Evolutionary conservation across 2,113 vertebrate genomes (phyloP), one percentile per base, ranked within the genome.

Genomic region (Crotophaga sulcirostris): DNA sequence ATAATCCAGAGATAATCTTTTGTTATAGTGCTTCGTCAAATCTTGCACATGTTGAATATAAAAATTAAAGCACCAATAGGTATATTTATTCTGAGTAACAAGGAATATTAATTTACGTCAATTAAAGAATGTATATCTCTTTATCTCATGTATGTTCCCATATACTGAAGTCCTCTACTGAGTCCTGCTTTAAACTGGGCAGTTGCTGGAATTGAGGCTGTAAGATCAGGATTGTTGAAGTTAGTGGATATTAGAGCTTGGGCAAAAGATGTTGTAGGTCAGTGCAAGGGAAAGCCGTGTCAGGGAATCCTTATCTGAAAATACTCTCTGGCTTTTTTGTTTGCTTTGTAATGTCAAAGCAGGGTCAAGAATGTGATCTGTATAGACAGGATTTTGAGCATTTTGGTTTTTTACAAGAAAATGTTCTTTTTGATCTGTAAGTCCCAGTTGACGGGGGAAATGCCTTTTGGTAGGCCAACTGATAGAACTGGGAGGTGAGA

Each of bases 341-440:
- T 96, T 97, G 87, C 89, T 96, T 96, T 97, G 84, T 83, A 87
- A 94, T 96, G 95, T 96, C 95, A 97, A 55, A 90, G 84, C 45
- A 89, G 84, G 91, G 95, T 94, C 93, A 95, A 59, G 93, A 95
- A 96, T 93, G 93, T 90, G 80, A 88, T 95, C 82, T 66, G 63
- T 89, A 51, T 45, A 70, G 92, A 33, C 80, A 80, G 74, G 80
- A 62, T 92, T 95, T 93, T 91, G 62, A 84, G 70, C 58, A 3
- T 72, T 82, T 68, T 49, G 29, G 20, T 2, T 18, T 93, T 96
- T 93, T 93, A 93, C 81, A 89, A 90, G 88, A 66, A 90, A 87
- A 69, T 24, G 40, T 79, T 59, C 58, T 91, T 94, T 95, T 90
- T 95, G 67, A 91, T 91, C 64, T 93, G 9, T 51, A 82, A 95